Base-by-base conservation (phyloP, 1,140 invertebrate species). In the Drosophila jambulina region DNA sequence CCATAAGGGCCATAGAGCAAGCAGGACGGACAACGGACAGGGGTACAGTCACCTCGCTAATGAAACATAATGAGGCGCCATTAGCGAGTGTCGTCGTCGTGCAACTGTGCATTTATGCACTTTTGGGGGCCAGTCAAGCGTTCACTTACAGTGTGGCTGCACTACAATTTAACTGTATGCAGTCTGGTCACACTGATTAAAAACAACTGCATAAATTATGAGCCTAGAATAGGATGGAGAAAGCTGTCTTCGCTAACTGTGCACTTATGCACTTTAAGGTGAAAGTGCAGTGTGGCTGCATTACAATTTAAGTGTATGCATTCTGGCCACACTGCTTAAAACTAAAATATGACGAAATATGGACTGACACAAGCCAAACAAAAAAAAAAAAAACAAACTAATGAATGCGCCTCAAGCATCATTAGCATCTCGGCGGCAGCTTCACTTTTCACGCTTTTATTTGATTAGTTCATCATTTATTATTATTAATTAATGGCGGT, bases 401-500 rank as follows among this genome's bases (percentile, higher is more conserved):
- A 67, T 70, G 61, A 84, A 76, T 67, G 67, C 53, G 51, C 65
- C 74, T 54, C 10, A 49, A 51, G 48, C 48, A 51, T 51, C 75
- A 78, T 77, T 61, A 65, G 25, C 25, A 25, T 40, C 49, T 25
- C 25, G 17, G 9, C 48, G 51, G 34, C 51, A 65, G 54, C 61
- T 75, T 84, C 54, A 90, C 81, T 90, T 88, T 90, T 90, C 85
- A 88, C 85, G 85, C 85, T 82, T 90, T 74, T 82, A 88, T 88
- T 90, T 90, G 85, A 88, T 90, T 82, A 70, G 87, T 79, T 90
- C 75, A 82, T 90, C 81, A 82, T 88, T 88, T 85, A 90, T 88
- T 88, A 78, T 81, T 81, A 79, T 85, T 79, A 82, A 90, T 88
- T 90, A 88, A 78, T 84, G 62, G 70, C 42, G 57, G 64, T 82